phyloP scores from a whole-genome alignment of 2,113 vertebrate species.

The Eidolon helvum region DNA sequence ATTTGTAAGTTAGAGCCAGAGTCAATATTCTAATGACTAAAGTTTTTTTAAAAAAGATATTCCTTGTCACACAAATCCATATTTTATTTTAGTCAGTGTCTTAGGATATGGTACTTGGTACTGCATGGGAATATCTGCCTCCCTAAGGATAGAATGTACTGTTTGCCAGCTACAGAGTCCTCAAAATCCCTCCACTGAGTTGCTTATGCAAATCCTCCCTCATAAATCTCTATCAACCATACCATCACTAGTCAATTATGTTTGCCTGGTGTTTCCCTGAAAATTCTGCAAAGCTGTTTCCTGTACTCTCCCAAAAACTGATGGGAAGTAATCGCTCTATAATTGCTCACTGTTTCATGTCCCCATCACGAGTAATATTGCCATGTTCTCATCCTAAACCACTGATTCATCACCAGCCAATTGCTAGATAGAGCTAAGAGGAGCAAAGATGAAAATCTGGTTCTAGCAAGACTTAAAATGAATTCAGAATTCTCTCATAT shows the following conservation, averaged over 20 bases:
- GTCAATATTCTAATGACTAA: conserved; percentile 35
- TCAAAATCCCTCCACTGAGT: conserved; percentile 65
- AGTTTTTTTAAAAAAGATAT: background rate
- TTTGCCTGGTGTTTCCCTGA: conserved; percentile 70
- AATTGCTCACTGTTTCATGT: conserved; percentile 67
- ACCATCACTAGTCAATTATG: conserved; percentile 59
- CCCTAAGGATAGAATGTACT: background rate
- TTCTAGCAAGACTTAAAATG: conserved; percentile 24
- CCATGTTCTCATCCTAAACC: conserved; percentile 52
- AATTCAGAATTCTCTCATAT: background rate
- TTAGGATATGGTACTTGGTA: background rate
- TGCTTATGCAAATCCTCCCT: conserved; percentile 58
- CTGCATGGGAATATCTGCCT: background rate
- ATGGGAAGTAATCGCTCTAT: conserved; percentile 69
- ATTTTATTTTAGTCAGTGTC: conserved; percentile 48
- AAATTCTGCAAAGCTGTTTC: conserved; percentile 72
- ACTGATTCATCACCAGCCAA: conserved; percentile 56
- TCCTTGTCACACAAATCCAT: background rate
- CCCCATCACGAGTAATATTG: conserved; percentile 58
- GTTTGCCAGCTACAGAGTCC: background rate
- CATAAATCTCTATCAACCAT: conserved; percentile 74
- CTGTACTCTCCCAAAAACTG: conserved; percentile 56
- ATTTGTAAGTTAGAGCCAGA: background rate
- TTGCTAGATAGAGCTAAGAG: background rate
- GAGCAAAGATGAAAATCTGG: background rate